A percentile compares a stretch with the other conserved stretches of the same genome.
phyloP scores from a whole-genome alignment of 1,140 invertebrate species.

The Mycetomoellerius zeteki region DNA sequence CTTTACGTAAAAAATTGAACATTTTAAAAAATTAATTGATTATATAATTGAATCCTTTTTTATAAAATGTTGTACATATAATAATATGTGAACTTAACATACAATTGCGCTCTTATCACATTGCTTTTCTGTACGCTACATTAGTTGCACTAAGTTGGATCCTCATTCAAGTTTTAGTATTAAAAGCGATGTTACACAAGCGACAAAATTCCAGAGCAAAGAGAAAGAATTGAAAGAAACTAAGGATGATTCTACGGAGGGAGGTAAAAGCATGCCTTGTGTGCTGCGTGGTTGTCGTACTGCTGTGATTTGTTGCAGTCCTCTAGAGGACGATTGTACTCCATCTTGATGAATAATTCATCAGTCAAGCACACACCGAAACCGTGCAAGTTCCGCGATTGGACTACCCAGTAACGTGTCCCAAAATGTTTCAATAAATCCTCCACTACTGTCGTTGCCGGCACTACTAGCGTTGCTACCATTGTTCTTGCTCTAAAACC shows the following conservation, averaged over 20 bases:
- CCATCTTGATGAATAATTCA: slow-evolving; percentile 73
- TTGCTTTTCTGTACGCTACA: neutral
- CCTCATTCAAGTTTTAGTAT: neutral
- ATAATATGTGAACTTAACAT: neutral
- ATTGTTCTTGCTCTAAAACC: slow-evolving; percentile 65
- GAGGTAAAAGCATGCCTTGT: slow-evolving; percentile 3
- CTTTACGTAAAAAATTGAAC: neutral
- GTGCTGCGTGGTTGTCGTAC: slow-evolving; percentile 53
- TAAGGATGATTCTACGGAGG: slow-evolving; percentile 5
- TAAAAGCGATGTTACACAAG: slow-evolving; percentile 7
- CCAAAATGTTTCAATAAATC: slow-evolving; percentile 70
- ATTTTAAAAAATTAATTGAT: neutral
- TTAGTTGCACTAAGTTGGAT: neutral
- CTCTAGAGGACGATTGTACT: slow-evolving; percentile 61
- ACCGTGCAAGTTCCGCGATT: slow-evolving; percentile 67
- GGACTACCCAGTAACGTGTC: slow-evolving; percentile 59
- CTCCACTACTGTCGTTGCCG: slow-evolving; percentile 39
- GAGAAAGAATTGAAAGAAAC: slow-evolving; percentile 38
- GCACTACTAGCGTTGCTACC: slow-evolving; percentile 19
- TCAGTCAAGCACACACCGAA: slow-evolving; percentile 60
- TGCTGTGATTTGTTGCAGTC: slow-evolving; percentile 65
- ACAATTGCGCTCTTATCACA: neutral
- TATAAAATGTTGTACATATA: neutral
- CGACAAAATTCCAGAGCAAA: neutral
- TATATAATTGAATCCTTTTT: neutral